A percentile compares a stretch with the other conserved stretches of the same genome.
phyloP scores from a whole-genome alignment of 2,113 vertebrate genomes.

The Tetrao urogallus region DNA sequence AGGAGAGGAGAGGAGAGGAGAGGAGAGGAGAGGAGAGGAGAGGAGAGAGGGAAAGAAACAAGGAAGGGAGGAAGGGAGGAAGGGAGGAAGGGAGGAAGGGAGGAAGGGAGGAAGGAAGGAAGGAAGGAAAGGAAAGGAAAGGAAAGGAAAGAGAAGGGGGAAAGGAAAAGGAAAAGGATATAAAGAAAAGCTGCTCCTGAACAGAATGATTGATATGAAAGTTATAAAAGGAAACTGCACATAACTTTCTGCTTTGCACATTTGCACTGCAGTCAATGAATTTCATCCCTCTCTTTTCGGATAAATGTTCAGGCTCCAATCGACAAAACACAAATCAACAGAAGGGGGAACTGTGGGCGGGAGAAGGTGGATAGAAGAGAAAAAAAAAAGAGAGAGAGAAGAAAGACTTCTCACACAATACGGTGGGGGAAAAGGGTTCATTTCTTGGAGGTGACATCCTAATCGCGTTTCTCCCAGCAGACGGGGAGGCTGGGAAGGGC shows the following conservation, averaged over 20 bases:
- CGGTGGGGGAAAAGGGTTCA: rapidly evolving
- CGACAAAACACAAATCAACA: not conserved
- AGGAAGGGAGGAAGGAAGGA: too few relatives aligned
- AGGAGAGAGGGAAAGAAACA: not conserved
- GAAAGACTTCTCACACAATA: not conserved
- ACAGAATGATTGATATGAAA: not conserved
- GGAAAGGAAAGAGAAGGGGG: too few relatives aligned
- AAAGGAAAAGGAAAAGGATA: not conserved
- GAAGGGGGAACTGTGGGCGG: not conserved
- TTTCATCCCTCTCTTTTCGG: constrained; percentile 8
- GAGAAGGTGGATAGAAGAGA: not conserved
- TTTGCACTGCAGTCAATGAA: not conserved
- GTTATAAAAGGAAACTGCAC: not conserved
- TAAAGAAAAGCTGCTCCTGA: not conserved
- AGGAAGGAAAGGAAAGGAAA: too few relatives aligned
- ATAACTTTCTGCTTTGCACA: not conserved
- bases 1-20: too few relatives aligned
- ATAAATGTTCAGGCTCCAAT: not conserved
- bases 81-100: too few relatives aligned
- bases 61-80: not conserved
- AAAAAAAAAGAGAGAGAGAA: not conserved
- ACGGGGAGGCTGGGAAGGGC: not conserved
- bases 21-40: not conserved
- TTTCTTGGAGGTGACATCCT: not conserved
- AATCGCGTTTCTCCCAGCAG: not conserved